Evolutionary conservation across 2,113 vertebrate genomes (phyloP), one percentile per base, ranked within the genome.

Genomic region (Sorex fumeus): DNA sequence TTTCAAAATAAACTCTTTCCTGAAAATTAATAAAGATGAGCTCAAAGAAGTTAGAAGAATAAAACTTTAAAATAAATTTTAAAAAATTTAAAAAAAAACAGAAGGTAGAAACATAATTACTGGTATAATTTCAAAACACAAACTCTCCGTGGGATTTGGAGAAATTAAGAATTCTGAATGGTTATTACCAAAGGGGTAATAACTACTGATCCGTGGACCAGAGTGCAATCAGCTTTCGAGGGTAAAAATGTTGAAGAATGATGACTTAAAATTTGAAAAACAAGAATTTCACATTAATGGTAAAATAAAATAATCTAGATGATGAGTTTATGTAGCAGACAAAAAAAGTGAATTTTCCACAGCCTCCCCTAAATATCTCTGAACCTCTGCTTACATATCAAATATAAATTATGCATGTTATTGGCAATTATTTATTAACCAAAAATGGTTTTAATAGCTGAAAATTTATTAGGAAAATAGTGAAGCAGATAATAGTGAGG

Each of bases 1-100:
- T 72, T 92, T n/a, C 78, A 83, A 47, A 83, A 60, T 28, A 40
- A 85, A 76, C 53, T 88, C 8, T 67, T 75, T 4, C 13, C 32
- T 12, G 4, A 50, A 34, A 72, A 34, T 13, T 6, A 84, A 32
- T 34, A 74, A 40, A 69, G 4, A 12, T 36, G 9, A 89, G 3
- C 4, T 67, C 3, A 16, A 87, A 28, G 8, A 64, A 23, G 70
- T n/a, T 69, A 87, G 7, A 69, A 32, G 71, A 32, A 2, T 45
- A n/a, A n/a, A n/a, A n/a, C n/a, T n/a, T n/a, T n/a, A n/a, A n/a
- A n/a, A n/a, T n/a, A n/a, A n/a, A n/a, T 18, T 1, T 0, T 60
- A 34, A 15, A 25, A 28, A 5, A 3, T 43, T 62, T n/a, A 12
- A 66, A 76, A 5, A 8, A 47, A 83, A 53, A 77, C n/a, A 64